phyloP scores from a whole-genome alignment of 2,888 invertebrate species.

The Lasius fuliginosus region DNA sequence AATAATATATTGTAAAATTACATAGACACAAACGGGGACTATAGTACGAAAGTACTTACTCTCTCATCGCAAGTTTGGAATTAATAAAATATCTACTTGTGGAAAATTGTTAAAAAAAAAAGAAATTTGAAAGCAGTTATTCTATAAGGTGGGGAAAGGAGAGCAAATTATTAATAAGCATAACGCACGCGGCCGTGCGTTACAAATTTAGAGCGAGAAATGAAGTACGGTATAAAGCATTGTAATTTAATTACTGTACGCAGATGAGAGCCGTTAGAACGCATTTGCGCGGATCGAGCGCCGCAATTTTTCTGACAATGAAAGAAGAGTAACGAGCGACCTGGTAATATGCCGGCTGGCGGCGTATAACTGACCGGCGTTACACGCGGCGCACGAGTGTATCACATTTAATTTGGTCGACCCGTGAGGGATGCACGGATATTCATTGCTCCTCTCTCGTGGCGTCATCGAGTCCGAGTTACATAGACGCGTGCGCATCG shows the following conservation, averaged over 20 bases:
- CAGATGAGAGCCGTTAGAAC: not conserved
- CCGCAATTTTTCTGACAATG: constrained; percentile 23
- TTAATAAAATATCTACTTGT: constrained; percentile 6
- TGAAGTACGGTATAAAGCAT: not conserved
- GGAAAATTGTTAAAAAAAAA: not conserved
- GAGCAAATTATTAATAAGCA: constrained; percentile 50
- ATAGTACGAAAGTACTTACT: not conserved
- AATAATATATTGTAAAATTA: not conserved
- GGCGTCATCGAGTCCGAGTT: constrained; percentile 67
- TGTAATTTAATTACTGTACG: constrained; percentile 7
- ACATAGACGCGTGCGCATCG: constrained; percentile 51
- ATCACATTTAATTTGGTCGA: constrained; percentile 71
- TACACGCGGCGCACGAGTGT: constrained; percentile 56
- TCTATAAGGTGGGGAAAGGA: not conserved
- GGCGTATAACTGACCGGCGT: constrained; percentile 39
- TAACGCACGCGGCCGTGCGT: not conserved
- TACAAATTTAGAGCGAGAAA: constrained; percentile 21
- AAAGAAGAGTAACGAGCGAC: constrained; percentile 14
- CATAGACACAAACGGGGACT: not conserved
- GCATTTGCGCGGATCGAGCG: constrained; percentile 1
- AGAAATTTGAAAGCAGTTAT: not conserved
- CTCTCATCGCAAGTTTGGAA: not conserved
- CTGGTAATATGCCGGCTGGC: constrained; percentile 48
- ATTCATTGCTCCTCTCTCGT: constrained; percentile 67
- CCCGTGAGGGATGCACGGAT: constrained; percentile 52